Evolutionary conservation across 92 coral and sea anemone genomes (phyloP).

Genomic region (Isaurus tuberculatus): DNA sequence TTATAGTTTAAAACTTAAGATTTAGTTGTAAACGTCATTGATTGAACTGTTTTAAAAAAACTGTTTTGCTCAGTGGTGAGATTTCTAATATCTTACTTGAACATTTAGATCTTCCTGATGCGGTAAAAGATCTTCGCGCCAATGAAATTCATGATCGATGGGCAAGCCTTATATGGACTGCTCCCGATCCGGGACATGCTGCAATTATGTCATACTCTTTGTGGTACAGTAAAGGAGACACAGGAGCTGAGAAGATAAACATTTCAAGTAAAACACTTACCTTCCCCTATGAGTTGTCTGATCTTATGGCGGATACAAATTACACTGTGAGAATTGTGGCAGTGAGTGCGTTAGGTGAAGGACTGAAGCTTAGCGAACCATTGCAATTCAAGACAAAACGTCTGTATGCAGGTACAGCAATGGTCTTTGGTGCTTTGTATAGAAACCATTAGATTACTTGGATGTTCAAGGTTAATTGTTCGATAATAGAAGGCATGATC

Average conservation of each 20-base stretch:
- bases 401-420: neutral
- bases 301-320: neutral
- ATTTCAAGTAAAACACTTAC: neutral
- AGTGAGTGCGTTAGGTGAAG: slow-evolving; percentile 12
- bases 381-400: neutral
- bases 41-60: no score
- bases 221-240: neutral
- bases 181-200: neutral
- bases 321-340: neutral
- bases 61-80: no score
- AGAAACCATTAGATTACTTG: neutral
- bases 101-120: neutral
- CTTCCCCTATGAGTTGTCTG: neutral
- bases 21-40: no score
- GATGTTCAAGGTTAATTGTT: no score
- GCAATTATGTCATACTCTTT: neutral
- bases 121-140: neutral
- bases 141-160: neutral
- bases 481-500: no score
- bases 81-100: no score
- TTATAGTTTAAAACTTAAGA: no score
- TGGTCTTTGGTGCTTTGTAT: no score
- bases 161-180: neutral
- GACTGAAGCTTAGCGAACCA: neutral
- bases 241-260: neutral